phyloP scores from a whole-genome alignment of 2,797 vertebrate genomes.

The Taenioides sp. region DNA sequence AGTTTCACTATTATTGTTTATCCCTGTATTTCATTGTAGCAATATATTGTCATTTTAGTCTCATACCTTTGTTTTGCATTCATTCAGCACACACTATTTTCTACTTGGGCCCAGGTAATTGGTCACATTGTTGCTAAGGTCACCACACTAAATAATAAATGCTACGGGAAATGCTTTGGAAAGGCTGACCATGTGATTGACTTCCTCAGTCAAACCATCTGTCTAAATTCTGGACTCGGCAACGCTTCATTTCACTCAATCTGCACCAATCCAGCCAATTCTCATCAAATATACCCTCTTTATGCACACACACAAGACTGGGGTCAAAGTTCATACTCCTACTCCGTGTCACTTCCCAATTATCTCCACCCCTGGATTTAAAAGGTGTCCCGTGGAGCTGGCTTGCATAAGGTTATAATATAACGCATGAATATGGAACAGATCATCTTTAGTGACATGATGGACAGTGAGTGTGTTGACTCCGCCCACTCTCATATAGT shows the following conservation, averaged over 20 bases:
- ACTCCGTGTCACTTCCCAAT: constrained; percentile 36
- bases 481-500: constrained; percentile 74
- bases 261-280: constrained; percentile 34
- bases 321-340: constrained; percentile 55
- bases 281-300: constrained; percentile 14
- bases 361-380: constrained; percentile 55
- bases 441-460: constrained; percentile 56
- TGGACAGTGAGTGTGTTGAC: constrained; percentile 53
- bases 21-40: too few relatives aligned
- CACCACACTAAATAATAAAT: constrained; percentile 4
- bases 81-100: neutral
- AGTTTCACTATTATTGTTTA: too few relatives aligned
- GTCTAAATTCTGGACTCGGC: constrained; percentile 29
- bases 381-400: constrained; percentile 52
- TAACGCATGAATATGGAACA: constrained; percentile 65
- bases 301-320: constrained; percentile 14
- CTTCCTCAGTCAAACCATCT: constrained; percentile 38
- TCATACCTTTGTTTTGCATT: neutral
- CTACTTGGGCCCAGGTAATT: neutral
- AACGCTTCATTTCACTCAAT: constrained; percentile 29
- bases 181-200: constrained; percentile 22
- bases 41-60: neutral
- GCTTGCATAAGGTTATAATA: constrained; percentile 42
- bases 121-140: constrained; percentile 1
- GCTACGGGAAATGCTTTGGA: constrained; percentile 26